Evolutionary conservation across 30 jellyfish, hydroid and myxozoan species (phyloP).

Genomic region (Aurelia sp.): DNA sequence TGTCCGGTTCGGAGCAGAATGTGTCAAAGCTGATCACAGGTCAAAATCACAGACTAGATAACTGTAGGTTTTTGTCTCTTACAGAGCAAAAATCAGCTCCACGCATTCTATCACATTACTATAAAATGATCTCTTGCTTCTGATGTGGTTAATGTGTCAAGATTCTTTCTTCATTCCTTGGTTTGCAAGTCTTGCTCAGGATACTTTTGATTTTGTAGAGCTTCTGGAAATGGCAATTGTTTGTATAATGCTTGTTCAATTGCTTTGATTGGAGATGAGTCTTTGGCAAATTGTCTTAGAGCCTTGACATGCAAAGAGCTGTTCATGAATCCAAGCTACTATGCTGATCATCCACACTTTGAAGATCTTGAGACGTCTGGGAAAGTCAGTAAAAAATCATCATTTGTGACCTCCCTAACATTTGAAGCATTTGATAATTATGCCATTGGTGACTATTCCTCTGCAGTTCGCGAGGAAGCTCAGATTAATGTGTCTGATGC

Average conservation of each 20-base stretch:
- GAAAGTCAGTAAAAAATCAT: neutral
- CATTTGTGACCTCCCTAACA: neutral
- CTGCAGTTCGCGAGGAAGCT: slow-evolving; percentile 27
- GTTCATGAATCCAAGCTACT: slow-evolving; percentile 3
- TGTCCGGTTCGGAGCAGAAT: no score
- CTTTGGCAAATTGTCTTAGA: slow-evolving; percentile 21
- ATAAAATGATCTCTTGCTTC: no score
- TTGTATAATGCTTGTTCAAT: slow-evolving; percentile 48
- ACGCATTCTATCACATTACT: no score
- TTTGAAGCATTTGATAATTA: slow-evolving; percentile 10
- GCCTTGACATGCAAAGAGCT: slow-evolving; percentile 27
- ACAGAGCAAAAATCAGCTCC: no score
- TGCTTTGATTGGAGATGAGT: slow-evolving; percentile 58
- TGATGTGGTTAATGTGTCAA: no score
- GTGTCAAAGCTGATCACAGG: no score
- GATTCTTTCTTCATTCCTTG: no score
- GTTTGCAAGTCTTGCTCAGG: no score
- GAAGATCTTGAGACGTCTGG: neutral
- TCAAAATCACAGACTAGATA: no score
- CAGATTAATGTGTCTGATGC: neutral
- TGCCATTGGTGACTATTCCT: neutral
- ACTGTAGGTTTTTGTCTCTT: no score
- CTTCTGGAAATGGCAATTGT: slow-evolving; percentile 52
- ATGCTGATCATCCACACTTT: slow-evolving; percentile 42
- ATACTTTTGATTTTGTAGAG: neutral